Evolutionary conservation across 2,113 vertebrate genomes (phyloP), one percentile per base, ranked within the genome.

Genomic region (Chlorocebus sabaeus): DNA sequence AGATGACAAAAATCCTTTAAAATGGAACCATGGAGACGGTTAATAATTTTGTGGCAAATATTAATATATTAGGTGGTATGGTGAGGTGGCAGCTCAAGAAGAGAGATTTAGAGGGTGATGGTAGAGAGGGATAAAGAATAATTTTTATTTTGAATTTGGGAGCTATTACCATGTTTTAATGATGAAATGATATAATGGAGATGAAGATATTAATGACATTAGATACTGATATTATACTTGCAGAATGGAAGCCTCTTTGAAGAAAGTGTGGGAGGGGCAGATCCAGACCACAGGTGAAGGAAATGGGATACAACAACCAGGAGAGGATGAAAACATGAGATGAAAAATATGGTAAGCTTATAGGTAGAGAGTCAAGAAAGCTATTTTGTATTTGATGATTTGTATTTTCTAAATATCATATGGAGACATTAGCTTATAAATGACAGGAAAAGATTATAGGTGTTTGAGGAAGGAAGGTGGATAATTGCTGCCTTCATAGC

Each of bases 111-210:
- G 55, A 68, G 6, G 3, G 48, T n/a, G 16, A 52, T 90, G 14
- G 45, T 22, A 8, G 25, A 35, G 6, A 3, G 9, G 8, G 1
- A 32, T 84, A 14, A 73, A 3, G 38, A 50, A 87, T 6, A 16
- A 48, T 18, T 86, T 93, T 55, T 73, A n/a, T 72, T 88, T 83
- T 79, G 20, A 64, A 93, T 23, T 43, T 32, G n/a, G 52, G 78
- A 57, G 7, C 93, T 32, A 67, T 70, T 64, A 35, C 27, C 2
- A 13, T 48, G 25, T 20, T 88, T 91, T 35, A n/a, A 45, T 32
- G 35, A 5, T 91, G 20, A 9, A 67, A 48, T 82, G 10, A 43
- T 12, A 35, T 35, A 64, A 52, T 50, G 35, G 83, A 57, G 27
- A 55, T 55, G 27, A 85, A 87, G 32, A 61, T 93, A 48, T 72